Percentiles rank a stretch among this genome's conserved stretches.
Conservation (phyloP, 2,113 vertebrate genomes). For the Mormoops blainvillei region DNA sequence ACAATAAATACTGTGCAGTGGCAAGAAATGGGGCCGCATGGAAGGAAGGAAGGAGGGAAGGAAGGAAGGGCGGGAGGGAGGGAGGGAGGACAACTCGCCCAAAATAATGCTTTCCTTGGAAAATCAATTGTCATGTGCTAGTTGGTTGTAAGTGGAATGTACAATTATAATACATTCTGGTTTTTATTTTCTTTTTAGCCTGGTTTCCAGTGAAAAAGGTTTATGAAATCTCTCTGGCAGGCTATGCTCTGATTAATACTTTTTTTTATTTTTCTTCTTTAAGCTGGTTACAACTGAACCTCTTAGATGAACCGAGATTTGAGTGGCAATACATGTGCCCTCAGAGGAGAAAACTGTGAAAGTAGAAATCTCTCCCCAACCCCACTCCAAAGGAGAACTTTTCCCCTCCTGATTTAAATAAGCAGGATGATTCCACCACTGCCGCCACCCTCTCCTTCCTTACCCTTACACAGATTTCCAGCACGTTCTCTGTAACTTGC, state of each 20-base stretch:
- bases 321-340: not conserved
- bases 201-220: constrained; percentile 59
- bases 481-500: not conserved
- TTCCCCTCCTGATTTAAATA: not conserved
- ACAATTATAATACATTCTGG: constrained; percentile 64
- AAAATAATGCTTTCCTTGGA: constrained; percentile 65
- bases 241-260: constrained; percentile 21
- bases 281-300: constrained; percentile 22
- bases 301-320: not conserved
- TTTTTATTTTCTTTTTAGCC: constrained; percentile 64
- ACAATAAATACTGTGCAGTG: constrained; percentile 7
- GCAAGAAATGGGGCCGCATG: not conserved
- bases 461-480: not conserved
- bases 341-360: not conserved
- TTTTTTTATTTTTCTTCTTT: constrained; percentile 49
- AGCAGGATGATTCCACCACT: not conserved
- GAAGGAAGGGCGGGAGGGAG: not conserved
- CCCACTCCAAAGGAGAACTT: not conserved
- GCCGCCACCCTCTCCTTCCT: not conserved
- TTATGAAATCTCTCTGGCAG: constrained; percentile 63
- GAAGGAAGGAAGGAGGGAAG: not conserved
- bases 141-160: constrained; percentile 63
- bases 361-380: not conserved
- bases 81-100: not conserved
- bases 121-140: constrained; percentile 56